Conservation (phyloP, 1,140 invertebrate genomes). For the Drosophila prosaltans region DNA sequence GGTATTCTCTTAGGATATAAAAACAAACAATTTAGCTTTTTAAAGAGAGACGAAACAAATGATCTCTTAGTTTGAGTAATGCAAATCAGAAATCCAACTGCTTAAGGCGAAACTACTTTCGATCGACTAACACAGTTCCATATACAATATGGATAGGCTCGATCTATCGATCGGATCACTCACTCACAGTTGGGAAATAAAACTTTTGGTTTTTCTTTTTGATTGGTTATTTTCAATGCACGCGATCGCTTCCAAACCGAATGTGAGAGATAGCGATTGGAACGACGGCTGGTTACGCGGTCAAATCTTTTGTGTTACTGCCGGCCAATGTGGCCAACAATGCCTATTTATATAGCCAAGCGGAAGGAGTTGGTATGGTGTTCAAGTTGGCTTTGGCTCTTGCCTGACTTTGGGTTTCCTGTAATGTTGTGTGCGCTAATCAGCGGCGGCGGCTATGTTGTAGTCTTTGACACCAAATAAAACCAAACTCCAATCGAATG, state of each 20-base stretch:
- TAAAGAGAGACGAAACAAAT: no score
- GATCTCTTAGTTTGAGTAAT: no score
- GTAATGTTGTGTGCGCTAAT: conserved; percentile 61
- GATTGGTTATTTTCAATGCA: conserved; percentile 20
- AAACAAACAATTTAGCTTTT: no score
- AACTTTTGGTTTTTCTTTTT: conserved; percentile 28
- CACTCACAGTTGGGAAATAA: conserved; percentile 51
- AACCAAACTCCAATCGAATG: conserved; percentile 34
- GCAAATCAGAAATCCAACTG: not conserved
- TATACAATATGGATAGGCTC: no score
- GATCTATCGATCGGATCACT: not conserved
- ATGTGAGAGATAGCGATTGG: conserved; percentile 9
- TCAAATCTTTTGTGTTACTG: conserved; percentile 70
- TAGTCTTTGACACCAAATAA: conserved; percentile 61
- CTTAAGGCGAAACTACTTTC: not conserved
- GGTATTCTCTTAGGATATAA: no score
- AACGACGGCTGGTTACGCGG: conserved; percentile 62
- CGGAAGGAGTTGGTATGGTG: conserved; percentile 62
- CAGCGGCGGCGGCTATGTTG: conserved; percentile 40
- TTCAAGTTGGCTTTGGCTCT: conserved; percentile 9
- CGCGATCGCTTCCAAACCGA: conserved; percentile 31
- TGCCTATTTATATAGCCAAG: conserved; percentile 76
- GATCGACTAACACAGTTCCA: conserved; percentile 16
- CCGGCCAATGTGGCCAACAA: conserved; percentile 60
- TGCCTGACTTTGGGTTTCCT: conserved; percentile 58